Base-by-base conservation (phyloP, 2,888 invertebrate genomes). In the Pardosa pseudoannulata region DNA sequence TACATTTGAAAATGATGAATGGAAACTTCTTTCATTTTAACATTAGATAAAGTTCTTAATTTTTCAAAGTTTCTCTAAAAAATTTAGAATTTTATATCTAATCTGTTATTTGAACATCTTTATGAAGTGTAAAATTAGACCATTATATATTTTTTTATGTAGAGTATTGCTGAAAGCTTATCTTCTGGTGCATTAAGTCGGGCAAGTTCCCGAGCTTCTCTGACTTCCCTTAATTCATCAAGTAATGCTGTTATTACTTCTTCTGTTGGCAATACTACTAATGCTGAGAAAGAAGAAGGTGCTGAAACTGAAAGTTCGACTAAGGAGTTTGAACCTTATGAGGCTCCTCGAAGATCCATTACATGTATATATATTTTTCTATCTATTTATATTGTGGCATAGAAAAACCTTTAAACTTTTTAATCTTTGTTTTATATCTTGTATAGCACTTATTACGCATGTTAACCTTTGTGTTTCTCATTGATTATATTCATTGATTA, bases 141-240 rank as follows among this genome's bases (percentile, higher is more conserved):
- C 50, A 31, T 56, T 67, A 36, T 36, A 9, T 36, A 36, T 36
- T 5, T 36, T 41, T 28, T 65, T 87, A 79, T 32, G 75, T 89
- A 92, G 92, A 91, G 91, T 87, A 92, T 92, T 76, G 91, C 92
- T 29, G 92, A 92, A 80, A 91, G 91, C 88, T 87, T 92, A 23
- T 90, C 90, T 81, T 90, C 90, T 64, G 90, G 90, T 19, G 89
- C 89, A 50, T 83, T 88, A 16, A 89, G 90, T 19, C 89, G 91
- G 27, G 93, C 95, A 62, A 95, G 95, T 90, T 95, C 95, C 0
- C 93, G 94, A 87, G 93, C 94, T 74, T 96, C 96, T 0, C 92
- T 95, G 90, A 91, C 94, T 32, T 96, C 96, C 56, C 19, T 85
- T 16, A 78, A 46, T 79, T 85, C 83, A 29, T n/a, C 78, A 9